phyloP scores from a whole-genome alignment of 2,113 vertebrate species.

The Ivindomyrus marchei region DNA sequence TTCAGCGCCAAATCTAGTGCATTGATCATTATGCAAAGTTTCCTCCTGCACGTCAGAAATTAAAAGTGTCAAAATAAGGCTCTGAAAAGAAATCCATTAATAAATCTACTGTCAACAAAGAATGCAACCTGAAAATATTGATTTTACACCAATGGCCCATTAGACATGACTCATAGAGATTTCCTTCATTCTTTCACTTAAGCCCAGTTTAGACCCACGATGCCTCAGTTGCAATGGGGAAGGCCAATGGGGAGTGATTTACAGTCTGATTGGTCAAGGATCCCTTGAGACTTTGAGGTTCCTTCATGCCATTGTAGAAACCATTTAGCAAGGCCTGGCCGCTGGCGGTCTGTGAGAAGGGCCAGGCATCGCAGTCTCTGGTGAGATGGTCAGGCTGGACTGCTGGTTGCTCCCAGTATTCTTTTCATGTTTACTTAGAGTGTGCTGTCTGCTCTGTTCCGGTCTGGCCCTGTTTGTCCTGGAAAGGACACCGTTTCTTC shows the following conservation, averaged over 20 bases:
- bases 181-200: conserved; percentile 26
- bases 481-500: not conserved
- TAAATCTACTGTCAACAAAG: conserved; percentile 28
- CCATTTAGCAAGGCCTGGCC: not conserved
- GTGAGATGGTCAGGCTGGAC: not conserved
- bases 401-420: not conserved
- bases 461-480: not conserved
- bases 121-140: conserved; percentile 37
- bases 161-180: conserved; percentile 43
- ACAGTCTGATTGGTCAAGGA: conserved; percentile 7
- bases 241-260: conserved; percentile 27
- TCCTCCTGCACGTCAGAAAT: not conserved
- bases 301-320: not conserved
- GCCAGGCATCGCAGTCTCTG: not conserved
- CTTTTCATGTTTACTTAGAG: not conserved
- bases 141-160: conserved; percentile 42
- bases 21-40: not conserved
- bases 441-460: not conserved
- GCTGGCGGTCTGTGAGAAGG: not conserved
- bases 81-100: conserved; percentile 17
- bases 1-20: not conserved
- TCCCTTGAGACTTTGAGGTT: not conserved
- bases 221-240: conserved; percentile 29
- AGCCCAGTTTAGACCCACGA: conserved; percentile 31
- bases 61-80: not conserved